Conservation (phyloP, 2,113 vertebrate species). For the Pholis gunnellus region DNA sequence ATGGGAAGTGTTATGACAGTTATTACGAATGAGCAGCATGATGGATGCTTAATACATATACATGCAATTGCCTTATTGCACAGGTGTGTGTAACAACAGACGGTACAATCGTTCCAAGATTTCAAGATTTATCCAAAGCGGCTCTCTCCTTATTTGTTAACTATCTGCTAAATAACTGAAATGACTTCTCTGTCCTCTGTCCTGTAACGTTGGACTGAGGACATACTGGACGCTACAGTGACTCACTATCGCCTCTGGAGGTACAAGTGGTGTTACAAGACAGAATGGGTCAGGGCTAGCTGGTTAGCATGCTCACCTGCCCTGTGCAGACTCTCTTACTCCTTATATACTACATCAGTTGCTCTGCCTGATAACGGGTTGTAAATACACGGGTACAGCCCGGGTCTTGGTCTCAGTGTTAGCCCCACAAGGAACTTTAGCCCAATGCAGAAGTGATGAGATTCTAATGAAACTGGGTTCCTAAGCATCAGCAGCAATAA, state of each 20-base stretch:
- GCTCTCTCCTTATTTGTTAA: neutral
- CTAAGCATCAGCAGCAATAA: neutral
- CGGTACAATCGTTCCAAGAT: neutral
- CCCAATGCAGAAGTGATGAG: neutral
- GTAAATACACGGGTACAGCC: neutral
- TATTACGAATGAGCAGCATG: neutral
- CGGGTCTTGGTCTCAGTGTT: neutral
- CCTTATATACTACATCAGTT: too few species aligned
- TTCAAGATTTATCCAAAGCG: neutral
- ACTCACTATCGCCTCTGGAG: too few species aligned
- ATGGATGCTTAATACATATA: neutral
- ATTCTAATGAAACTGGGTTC: neutral
- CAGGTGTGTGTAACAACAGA: neutral
- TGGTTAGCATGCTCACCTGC: neutral
- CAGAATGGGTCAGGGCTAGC: too few species aligned
- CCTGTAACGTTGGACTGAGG: too few species aligned
- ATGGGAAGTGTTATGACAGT: neutral
- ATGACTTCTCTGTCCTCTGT: too few species aligned
- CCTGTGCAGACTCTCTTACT: neutral
- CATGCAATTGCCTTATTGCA: neutral
- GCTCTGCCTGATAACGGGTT: neutral
- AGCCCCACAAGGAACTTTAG: neutral
- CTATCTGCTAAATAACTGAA: neutral
- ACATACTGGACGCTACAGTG: too few species aligned
- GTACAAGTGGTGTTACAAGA: too few species aligned